Evolutionary conservation across 2,113 vertebrate species (phyloP).

Genomic region (Oryzias curvinotus): DNA sequence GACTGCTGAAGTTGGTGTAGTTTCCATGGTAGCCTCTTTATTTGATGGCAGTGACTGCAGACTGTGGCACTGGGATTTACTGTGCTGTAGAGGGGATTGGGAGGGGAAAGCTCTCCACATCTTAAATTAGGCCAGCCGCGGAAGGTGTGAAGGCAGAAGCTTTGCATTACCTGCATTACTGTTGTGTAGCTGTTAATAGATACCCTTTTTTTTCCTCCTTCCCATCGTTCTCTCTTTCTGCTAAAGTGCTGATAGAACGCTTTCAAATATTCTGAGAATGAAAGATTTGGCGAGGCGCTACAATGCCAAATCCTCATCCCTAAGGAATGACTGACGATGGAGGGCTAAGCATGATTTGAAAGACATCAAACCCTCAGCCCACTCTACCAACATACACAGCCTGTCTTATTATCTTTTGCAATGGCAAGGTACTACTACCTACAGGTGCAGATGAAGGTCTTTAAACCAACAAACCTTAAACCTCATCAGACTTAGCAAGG

Average conservation of each 20-base stretch:
- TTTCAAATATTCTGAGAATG: conserved; percentile 52
- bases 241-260: conserved; percentile 51
- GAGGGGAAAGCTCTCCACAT: conserved; percentile 33
- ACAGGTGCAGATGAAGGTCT: conserved; percentile 70
- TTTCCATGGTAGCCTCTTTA: conserved; percentile 58
- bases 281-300: conserved; percentile 55
- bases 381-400: conserved; percentile 47
- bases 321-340: conserved; percentile 51
- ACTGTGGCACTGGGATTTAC: conserved; percentile 47
- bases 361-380: conserved; percentile 26
- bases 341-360: conserved; percentile 46
- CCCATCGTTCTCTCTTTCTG: conserved; percentile 8
- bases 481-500: conserved; percentile 52
- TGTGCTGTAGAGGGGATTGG: conserved; percentile 43
- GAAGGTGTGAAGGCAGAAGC: conserved; percentile 44
- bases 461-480: conserved; percentile 57
- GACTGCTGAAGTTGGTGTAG: conserved; percentile 26
- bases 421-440: conserved; percentile 66
- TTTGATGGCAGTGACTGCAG: conserved; percentile 39
- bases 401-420: conserved; percentile 65
- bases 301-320: conserved; percentile 57
- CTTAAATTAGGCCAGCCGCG: conserved; percentile 53
- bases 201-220: conserved; percentile 22
- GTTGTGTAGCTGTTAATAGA: conserved; percentile 46
- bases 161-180: conserved; percentile 37